Percentiles rank a stretch among this genome's conserved stretches.
phyloP scores from a whole-genome alignment of 2,113 vertebrate genomes.

The Psammodynastes pulverulentus region DNA sequence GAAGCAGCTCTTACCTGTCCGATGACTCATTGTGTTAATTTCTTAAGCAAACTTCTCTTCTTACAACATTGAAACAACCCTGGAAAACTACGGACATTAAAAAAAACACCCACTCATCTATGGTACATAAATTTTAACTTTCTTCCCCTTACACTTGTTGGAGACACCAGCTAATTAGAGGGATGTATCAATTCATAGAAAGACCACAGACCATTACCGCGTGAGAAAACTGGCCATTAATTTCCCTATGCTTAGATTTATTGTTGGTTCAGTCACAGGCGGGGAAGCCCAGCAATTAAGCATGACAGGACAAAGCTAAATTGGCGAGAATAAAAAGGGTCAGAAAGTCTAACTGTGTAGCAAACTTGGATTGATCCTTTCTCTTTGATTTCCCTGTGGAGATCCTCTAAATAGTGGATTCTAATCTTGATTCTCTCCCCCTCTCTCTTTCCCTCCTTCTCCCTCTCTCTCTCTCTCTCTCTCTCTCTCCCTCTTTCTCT shows the following conservation, averaged over 20 bases:
- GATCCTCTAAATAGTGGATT: not conserved
- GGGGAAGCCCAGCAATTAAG: not conserved
- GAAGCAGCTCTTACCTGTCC: not conserved
- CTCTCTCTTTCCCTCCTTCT: too few species aligned
- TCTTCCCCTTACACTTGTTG: not conserved
- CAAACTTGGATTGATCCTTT: not conserved
- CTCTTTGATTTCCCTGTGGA: not conserved
- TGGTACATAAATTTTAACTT: not conserved
- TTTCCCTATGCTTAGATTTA: not conserved
- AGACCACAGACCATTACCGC: not conserved
- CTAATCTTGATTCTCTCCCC: not conserved
- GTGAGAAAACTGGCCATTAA: not conserved
- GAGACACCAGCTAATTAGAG: not conserved
- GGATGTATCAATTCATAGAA: not conserved
- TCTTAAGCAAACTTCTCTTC: not conserved
- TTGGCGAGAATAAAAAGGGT: not conserved
- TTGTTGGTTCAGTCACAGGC: not conserved
- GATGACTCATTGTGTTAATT: not conserved
- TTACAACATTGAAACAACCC: not conserved
- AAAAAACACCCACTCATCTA: not conserved
- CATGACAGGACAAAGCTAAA: not conserved
- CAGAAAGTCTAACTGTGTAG: not conserved
- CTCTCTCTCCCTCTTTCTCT: too few species aligned
- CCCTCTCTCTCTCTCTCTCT: too few species aligned
- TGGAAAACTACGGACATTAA: not conserved